Evolutionary conservation across 2,888 invertebrate genomes (phyloP).

Genomic region (Drosophila flavopinicola): DNA sequence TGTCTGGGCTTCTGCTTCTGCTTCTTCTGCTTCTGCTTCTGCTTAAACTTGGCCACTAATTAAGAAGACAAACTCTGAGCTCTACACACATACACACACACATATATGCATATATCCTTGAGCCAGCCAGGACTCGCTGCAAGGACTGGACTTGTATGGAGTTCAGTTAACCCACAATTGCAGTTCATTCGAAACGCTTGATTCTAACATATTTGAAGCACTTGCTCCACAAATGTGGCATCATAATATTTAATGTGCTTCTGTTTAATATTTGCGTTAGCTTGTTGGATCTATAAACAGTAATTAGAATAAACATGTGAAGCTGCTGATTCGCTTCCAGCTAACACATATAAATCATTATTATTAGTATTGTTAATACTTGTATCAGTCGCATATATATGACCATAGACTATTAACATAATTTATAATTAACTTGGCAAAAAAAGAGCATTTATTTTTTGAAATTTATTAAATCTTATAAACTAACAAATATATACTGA

Average conservation of each 20-base stretch:
- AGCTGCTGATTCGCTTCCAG: too few species aligned
- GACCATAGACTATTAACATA: too few species aligned
- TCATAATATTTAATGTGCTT: not conserved
- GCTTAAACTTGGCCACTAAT: slow-evolving; percentile 71
- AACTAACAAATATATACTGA: too few species aligned
- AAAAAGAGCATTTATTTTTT: too few species aligned
- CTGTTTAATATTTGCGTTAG: slow-evolving; percentile 2
- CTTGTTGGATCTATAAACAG: too few species aligned
- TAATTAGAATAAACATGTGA: too few species aligned
- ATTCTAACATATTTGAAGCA: slow-evolving; percentile 1
- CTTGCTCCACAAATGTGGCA: not conserved
- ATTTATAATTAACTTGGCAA: too few species aligned
- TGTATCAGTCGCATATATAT: too few species aligned
- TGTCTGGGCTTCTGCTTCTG: slow-evolving; percentile 35
- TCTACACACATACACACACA: slow-evolving; percentile 17
- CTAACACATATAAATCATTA: too few species aligned
- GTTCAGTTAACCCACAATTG: slow-evolving; percentile 30
- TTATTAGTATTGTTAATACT: too few species aligned
- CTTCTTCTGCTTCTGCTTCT: too few species aligned
- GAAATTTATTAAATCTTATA: too few species aligned
- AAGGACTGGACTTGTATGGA: slow-evolving; percentile 2
- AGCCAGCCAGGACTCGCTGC: slow-evolving; percentile 34
- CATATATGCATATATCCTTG: slow-evolving; percentile 32
- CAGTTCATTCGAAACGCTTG: slow-evolving; percentile 35
- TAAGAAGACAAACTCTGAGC: slow-evolving; percentile 73